phyloP scores from a whole-genome alignment of 2,888 invertebrate species.

The Adelphocoris suturalis region DNA sequence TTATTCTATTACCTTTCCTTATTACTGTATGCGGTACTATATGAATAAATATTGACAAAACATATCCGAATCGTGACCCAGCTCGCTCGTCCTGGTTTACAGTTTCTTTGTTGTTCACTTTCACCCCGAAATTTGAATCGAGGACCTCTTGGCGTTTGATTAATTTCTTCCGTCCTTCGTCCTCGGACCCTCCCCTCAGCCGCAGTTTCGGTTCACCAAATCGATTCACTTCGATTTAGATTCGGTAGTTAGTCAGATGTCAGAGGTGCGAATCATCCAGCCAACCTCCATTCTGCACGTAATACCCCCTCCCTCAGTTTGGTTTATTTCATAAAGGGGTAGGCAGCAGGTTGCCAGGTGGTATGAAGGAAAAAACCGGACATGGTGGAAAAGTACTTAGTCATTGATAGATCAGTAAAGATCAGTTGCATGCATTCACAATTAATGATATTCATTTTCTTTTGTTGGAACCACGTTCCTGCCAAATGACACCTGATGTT shows the following conservation, averaged over 20 bases:
- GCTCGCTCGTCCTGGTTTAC: neutral
- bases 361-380: too few relatives aligned
- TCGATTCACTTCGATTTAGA: neutral
- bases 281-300: neutral
- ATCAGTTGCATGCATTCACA: too few relatives aligned
- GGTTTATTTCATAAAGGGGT: too few relatives aligned
- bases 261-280: neutral
- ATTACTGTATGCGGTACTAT: neutral
- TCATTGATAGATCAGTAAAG: too few relatives aligned
- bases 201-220: constrained; percentile 32
- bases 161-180: constrained; percentile 53
- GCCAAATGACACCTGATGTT: too few relatives aligned
- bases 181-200: constrained; percentile 2
- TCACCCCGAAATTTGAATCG: constrained; percentile 54
- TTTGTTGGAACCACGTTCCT: too few relatives aligned
- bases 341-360: too few relatives aligned
- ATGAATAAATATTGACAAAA: constrained; percentile 54
- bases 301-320: neutral
- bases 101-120: constrained; percentile 48
- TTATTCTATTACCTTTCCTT: constrained; percentile 1
- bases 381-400: too few relatives aligned
- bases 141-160: constrained; percentile 36
- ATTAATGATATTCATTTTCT: too few relatives aligned
- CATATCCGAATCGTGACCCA: constrained; percentile 47
- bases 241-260: constrained; percentile 10